Evolutionary conservation across 2,888 invertebrate species (phyloP).

Genomic region (Drosophila merina): DNA sequence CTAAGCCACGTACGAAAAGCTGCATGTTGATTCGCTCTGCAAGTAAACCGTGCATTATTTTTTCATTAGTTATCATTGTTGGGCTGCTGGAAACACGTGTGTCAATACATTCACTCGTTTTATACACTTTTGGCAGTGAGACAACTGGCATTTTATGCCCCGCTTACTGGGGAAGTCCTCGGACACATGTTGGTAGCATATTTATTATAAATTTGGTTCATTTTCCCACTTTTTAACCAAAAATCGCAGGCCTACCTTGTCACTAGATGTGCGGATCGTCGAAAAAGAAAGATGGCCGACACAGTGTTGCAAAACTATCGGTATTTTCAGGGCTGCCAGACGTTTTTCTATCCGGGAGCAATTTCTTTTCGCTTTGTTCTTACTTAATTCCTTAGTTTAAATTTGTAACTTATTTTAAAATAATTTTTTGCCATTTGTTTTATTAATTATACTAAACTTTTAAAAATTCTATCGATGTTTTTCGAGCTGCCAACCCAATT

Average conservation of each 20-base stretch:
- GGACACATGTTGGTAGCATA: slow-evolving; percentile 8
- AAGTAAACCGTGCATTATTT: slow-evolving; percentile 16
- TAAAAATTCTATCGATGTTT: not conserved
- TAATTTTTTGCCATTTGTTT: not conserved
- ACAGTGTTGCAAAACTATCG: slow-evolving; percentile 2
- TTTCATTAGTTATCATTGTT: slow-evolving; percentile 21
- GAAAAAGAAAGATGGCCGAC: slow-evolving; percentile 81
- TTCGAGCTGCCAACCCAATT: not conserved
- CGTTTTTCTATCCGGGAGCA: not conserved
- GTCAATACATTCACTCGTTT: slow-evolving; percentile 27
- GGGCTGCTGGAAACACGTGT: slow-evolving; percentile 76
- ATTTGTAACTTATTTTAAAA: not conserved
- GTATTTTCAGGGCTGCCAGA: not conserved
- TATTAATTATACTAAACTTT: not conserved
- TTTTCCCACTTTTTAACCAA: slow-evolving; percentile 52
- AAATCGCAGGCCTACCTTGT: slow-evolving; percentile 78
- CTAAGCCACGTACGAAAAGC: slow-evolving; percentile 84
- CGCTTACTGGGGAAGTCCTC: slow-evolving; percentile 4
- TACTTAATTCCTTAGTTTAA: not conserved
- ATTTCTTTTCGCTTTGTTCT: not conserved
- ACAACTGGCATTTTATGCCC: slow-evolving; percentile 28
- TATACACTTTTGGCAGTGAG: not conserved
- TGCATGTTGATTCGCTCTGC: slow-evolving; percentile 79
- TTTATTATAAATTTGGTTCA: slow-evolving; percentile 16
- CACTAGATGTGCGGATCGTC: slow-evolving; percentile 79